Conservation (phyloP, 2,797 vertebrate species). For the Glyptemys insculpta region DNA sequence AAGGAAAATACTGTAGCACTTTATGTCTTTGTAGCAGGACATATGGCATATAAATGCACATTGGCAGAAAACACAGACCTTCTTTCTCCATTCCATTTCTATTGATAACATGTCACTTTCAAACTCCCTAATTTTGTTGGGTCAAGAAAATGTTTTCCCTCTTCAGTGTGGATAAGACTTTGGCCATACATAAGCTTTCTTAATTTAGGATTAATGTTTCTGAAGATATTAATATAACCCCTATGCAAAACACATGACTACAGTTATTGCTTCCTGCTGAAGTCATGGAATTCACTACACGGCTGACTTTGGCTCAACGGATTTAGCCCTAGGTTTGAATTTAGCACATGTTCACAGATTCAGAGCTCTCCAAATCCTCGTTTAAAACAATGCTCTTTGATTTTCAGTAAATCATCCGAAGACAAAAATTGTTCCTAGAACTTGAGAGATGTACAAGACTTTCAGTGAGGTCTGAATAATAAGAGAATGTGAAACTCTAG, state of each 20-base stretch:
- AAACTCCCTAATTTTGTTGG: conserved; percentile 45
- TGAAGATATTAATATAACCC: conserved; percentile 71
- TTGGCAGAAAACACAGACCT: conserved; percentile 34
- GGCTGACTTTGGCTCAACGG: conserved; percentile 4
- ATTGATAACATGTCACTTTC: conserved; percentile 50
- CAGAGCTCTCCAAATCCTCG: conserved; percentile 40
- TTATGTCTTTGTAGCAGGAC: not conserved
- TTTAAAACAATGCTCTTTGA: conserved; percentile 1
- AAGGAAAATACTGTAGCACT: not conserved
- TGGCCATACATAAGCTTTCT: conserved; percentile 42
- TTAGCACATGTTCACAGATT: conserved; percentile 2
- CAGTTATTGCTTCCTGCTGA: not conserved
- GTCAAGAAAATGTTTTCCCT: conserved; percentile 29
- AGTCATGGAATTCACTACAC: conserved; percentile 46
- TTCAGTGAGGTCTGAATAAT: not conserved
- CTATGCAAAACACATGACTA: conserved; percentile 17
- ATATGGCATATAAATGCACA: conserved; percentile 50
- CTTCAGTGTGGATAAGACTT: conserved; percentile 42
- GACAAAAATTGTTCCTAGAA: not conserved
- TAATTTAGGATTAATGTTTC: conserved; percentile 71
- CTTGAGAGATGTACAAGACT: not conserved
- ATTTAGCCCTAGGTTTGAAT: conserved; percentile 29
- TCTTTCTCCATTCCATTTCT: conserved; percentile 9
- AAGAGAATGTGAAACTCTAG: not conserved
- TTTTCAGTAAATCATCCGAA: conserved; percentile 21